Percentiles rank a stretch among this genome's conserved stretches.
These are phyloP conservation scores for Agelas oroides DNA, from an alignment of 37 sponge, comb jelly and placozoan genomes.

Conservation along the genomic window DNA sequence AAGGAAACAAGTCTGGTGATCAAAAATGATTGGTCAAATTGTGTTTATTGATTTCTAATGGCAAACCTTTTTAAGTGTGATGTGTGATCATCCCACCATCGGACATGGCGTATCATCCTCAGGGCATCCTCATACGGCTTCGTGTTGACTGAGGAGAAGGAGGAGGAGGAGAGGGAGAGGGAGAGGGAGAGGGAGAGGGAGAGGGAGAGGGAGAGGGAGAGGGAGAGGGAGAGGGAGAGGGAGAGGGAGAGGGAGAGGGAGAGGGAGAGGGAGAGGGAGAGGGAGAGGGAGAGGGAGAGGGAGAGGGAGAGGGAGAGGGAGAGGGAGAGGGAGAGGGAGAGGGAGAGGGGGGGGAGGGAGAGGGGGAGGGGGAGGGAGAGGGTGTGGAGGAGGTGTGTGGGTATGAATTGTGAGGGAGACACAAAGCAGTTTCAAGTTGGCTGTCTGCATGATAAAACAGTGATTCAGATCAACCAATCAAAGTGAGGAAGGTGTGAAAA, in stretches of 20 bases:
- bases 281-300: slow-evolving; percentile 17
- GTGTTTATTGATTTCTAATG: no score
- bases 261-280: slow-evolving; percentile 25
- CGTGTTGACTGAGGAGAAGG: slow-evolving; percentile 39
- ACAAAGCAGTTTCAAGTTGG: background rate
- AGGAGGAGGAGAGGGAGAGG: background rate
- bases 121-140: slow-evolving; percentile 68
- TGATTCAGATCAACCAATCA: no score
- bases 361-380: no score
- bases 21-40: no score
- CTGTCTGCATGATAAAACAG: background rate
- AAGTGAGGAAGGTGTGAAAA: no score
- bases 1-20: background rate
- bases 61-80: slow-evolving; percentile 49
- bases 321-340: slow-evolving; percentile 20
- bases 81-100: slow-evolving; percentile 89
- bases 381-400: no score
- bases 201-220: slow-evolving; percentile 32
- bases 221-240: slow-evolving; percentile 26
- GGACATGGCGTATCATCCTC: slow-evolving; percentile 77
- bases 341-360: slow-evolving; percentile 1
- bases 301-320: slow-evolving; percentile 18
- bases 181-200: no score
- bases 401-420: background rate
- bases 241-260: slow-evolving; percentile 20